Conservation (phyloP, 2,113 vertebrate species). For the Alligator sinensis region DNA sequence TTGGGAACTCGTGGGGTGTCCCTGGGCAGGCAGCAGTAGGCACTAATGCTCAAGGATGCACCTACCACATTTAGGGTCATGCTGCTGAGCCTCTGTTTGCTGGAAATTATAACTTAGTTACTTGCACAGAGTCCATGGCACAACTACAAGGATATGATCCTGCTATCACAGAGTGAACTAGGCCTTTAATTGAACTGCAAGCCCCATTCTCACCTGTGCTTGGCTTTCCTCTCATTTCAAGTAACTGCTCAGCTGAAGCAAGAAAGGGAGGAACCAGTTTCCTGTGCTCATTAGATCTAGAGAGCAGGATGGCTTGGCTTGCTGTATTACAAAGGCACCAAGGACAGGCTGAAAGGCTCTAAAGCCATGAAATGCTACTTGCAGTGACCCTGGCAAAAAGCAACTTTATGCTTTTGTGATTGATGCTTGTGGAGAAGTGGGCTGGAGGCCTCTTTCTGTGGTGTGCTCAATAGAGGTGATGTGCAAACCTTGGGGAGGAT, state of each 20-base stretch:
- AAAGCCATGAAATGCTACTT: neutral
- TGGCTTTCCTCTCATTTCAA: neutral
- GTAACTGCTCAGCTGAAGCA: neutral
- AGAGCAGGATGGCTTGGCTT: neutral
- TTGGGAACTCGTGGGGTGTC: neutral
- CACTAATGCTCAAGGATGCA: neutral
- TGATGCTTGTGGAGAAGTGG: neutral
- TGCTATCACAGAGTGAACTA: neutral
- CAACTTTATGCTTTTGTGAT: neutral
- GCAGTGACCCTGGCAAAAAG: neutral
- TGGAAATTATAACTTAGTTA: neutral
- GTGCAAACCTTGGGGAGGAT: neutral
- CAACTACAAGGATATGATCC: neutral
- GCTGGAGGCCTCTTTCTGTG: neutral
- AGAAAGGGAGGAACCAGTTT: neutral
- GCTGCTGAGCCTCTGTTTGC: neutral
- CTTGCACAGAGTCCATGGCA: neutral
- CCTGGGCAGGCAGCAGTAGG: neutral
- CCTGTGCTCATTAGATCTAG: neutral
- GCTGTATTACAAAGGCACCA: neutral
- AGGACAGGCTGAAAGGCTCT: neutral
- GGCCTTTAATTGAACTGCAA: neutral
- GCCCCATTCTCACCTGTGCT: neutral
- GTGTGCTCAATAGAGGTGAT: neutral
- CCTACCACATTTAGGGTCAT: neutral